Evolutionary conservation across 1,140 invertebrate genomes (phyloP), one percentile per base, ranked within the genome.

Genomic region (Achatina immaculata): DNA sequence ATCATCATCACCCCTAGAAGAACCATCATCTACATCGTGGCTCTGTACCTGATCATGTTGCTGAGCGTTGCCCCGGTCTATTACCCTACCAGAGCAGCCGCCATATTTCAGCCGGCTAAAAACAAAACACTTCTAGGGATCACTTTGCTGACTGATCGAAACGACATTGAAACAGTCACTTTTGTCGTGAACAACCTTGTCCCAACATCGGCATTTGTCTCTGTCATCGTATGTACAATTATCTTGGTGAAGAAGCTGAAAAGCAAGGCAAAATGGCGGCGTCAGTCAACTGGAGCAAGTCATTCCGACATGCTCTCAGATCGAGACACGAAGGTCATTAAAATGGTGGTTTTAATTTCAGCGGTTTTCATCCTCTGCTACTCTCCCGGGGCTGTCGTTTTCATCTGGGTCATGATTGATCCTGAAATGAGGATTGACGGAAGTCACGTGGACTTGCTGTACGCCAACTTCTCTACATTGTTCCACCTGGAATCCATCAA

Each of bases 81-180:
- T 24, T 62, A 21, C 74, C 9, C 55, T n/a, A 43, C 42, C 48
- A 55, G 74, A 11, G 16, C 51, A 9, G 34, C 19, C 3, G 3
- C 31, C 6, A 34, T 28, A 24, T 77, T 62, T 43, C 36, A 24
- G 4, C 14, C 24, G 28, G 9, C 16, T 6, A 24, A 28, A 36
- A 77, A 77, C 28, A 36, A 28, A 21, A 58, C 74, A n/a, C 19
- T 62, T 45, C 34, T 77, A 36, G 74, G 34, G 7, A 58, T 77
- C 31, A 36, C 42, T 9, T 48, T 48, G 7, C 58, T 55, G 43
- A 38, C 6, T 9, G 19, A 34, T 19, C 36, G 74, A n/a, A 9
- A 16, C 14, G 6, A 9, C 4, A 38, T 77, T 4, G 74, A 77
- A 36, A 31, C 34, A 6, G 28, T 77, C 31, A 16, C 48, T 9